Conservation (phyloP, 2,113 vertebrate species). For the Channa argus region DNA sequence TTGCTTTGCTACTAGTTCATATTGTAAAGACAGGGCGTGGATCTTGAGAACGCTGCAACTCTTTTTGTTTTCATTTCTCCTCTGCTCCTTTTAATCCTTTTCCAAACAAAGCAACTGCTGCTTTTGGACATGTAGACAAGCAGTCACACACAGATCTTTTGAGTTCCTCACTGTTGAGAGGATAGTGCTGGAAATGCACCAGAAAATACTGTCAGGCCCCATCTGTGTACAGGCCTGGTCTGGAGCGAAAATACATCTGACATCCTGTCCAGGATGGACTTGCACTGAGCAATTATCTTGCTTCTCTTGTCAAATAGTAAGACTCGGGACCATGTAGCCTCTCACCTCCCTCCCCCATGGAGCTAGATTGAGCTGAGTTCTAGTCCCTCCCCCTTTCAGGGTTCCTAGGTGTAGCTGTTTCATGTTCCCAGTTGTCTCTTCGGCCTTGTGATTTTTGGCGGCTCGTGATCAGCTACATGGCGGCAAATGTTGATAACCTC, state of each 20-base stretch:
- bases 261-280: constrained; percentile 66
- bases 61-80: constrained; percentile 65
- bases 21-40: constrained; percentile 60
- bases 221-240: constrained; percentile 61
- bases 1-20: constrained; percentile 36
- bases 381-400: constrained; percentile 8
- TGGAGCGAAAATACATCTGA: constrained; percentile 71
- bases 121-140: constrained; percentile 50
- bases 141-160: constrained; percentile 32
- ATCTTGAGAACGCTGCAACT: constrained; percentile 71
- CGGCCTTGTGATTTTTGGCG: constrained; percentile 60
- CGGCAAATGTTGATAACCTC: constrained; percentile 48
- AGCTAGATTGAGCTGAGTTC: constrained; percentile 56
- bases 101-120: constrained; percentile 78
- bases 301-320: constrained; percentile 70
- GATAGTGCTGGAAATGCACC: constrained; percentile 58
- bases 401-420: constrained; percentile 48
- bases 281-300: constrained; percentile 69
- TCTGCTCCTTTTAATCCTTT: constrained; percentile 64
- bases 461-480: constrained; percentile 48
- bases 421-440: constrained; percentile 61
- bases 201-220: constrained; percentile 68
- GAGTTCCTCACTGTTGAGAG: constrained; percentile 55
- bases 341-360: constrained; percentile 44
- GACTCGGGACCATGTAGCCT: constrained; percentile 50